A percentile compares a stretch with the other conserved stretches of the same genome.
Evolutionary conservation across 2,113 vertebrate species (phyloP).

Genomic region (Zapornia atra): DNA sequence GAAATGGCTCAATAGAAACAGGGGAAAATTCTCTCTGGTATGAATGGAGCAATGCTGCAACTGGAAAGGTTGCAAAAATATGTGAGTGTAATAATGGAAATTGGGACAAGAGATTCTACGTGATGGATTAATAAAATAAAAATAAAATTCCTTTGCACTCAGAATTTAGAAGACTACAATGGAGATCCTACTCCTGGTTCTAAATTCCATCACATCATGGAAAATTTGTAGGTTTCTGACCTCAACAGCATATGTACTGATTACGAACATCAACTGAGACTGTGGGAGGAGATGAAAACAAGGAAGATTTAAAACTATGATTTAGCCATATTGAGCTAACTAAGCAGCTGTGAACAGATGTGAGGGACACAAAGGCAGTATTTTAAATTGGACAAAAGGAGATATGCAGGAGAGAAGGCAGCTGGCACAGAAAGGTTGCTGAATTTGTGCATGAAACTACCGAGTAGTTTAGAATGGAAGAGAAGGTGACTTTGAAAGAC

Average conservation of each 20-base stretch:
- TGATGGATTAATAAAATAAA: neutral
- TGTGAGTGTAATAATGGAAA: fast-evolving
- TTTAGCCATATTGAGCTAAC: neutral
- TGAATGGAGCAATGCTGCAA: neutral
- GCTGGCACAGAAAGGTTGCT: neutral
- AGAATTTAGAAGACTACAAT: neutral
- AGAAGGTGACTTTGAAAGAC: neutral
- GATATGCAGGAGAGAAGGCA: neutral
- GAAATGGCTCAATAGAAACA: neutral
- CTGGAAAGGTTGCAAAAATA: neutral
- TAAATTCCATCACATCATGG: neutral
- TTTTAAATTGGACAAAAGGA: neutral
- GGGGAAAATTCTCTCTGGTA: neutral
- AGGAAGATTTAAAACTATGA: neutral
- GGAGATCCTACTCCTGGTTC: neutral
- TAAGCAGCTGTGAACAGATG: neutral
- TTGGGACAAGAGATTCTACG: neutral
- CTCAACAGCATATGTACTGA: neutral
- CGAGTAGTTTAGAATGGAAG: neutral
- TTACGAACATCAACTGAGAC: neutral
- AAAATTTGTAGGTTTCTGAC: neutral
- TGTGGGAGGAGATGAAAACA: neutral
- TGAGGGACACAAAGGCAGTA: neutral
- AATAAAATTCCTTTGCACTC: neutral
- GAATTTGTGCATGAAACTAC: neutral